Conservation (phyloP, 1,140 invertebrate species). For the Conus betulinus region DNA sequence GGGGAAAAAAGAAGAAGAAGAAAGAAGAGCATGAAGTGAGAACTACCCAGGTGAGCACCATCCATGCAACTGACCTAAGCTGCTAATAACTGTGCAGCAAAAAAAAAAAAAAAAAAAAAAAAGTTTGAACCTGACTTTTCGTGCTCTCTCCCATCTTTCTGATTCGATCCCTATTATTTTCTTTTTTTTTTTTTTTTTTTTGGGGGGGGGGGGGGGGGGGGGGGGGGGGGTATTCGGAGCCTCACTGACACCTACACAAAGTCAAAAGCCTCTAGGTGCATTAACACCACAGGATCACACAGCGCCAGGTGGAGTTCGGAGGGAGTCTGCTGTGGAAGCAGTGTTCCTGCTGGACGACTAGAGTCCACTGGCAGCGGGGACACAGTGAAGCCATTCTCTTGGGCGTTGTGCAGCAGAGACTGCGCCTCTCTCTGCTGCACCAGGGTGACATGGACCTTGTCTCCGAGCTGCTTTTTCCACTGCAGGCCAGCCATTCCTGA, state of each 20-base stretch:
- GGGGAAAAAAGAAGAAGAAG: no score
- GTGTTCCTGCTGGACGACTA: constrained; percentile 42
- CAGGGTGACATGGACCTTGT: constrained; percentile 58
- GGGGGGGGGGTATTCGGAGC: no score
- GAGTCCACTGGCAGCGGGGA: constrained; percentile 37
- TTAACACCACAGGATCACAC: constrained; percentile 42
- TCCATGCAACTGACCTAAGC: no score
- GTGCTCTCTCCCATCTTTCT: no score
- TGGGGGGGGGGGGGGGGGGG: no score
- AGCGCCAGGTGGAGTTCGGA: constrained; percentile 45
- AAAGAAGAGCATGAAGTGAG: no score
- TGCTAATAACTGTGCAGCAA: no score
- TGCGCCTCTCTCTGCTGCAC: constrained; percentile 31
- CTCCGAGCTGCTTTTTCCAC: constrained; percentile 61
- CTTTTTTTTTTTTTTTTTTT: no score
- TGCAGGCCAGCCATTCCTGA: constrained; percentile 66
- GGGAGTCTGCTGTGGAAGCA: constrained; percentile 36
- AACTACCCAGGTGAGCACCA: no score
- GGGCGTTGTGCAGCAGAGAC: constrained; percentile 35
- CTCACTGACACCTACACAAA: constrained; percentile 44
- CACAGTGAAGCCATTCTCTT: constrained; percentile 29
- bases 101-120: no score
- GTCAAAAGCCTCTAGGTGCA: constrained; percentile 55
- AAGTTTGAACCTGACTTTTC: no score
- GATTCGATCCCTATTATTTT: no score